phyloP scores from a whole-genome alignment of 1,140 invertebrate genomes.

The Papilio aristodemus region DNA sequence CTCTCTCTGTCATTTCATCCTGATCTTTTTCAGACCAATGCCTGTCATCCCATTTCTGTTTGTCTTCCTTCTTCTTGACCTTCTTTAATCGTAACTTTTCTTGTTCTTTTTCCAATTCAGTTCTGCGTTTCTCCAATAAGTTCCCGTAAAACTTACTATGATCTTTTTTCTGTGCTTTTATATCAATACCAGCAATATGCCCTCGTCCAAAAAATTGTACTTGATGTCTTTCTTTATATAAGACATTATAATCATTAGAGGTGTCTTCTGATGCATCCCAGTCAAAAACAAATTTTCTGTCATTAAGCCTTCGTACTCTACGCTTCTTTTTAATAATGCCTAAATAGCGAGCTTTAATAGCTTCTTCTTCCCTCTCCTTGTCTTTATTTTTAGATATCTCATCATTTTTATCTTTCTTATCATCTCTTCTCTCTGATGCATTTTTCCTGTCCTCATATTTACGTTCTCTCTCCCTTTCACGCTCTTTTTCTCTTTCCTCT shows the following conservation, averaged over 20 bases:
- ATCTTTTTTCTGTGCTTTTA: constrained; percentile 97
- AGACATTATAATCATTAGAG: constrained; percentile 97
- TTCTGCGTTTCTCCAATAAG: constrained; percentile 95
- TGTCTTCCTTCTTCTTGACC: constrained; percentile 97
- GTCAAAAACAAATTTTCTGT: constrained; percentile 99
- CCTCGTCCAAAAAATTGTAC: constrained; percentile 99
- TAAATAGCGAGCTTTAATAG: constrained; percentile 97
- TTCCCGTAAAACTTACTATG: constrained; percentile 99
- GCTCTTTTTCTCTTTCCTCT: constrained; percentile 66
- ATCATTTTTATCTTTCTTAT: constrained; percentile 74
- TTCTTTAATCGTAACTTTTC: constrained; percentile 97
- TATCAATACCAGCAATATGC: constrained; percentile 98
- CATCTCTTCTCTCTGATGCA: constrained; percentile 60
- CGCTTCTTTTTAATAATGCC: constrained; percentile 97
- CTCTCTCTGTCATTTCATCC: constrained; percentile 98
- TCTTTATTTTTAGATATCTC: constrained; percentile 87
- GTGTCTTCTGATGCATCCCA: constrained; percentile 99
- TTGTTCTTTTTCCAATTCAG: constrained; percentile 98
- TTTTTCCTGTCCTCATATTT: constrained; percentile 70
- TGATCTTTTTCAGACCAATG: constrained; percentile 98
- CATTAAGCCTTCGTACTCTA: constrained; percentile 94
- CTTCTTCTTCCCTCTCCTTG: constrained; percentile 94
- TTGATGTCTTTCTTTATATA: constrained; percentile 98
- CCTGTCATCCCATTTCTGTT: constrained; percentile 99
- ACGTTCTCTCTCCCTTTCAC: constrained; percentile 66